Conservation (phyloP, 2,113 vertebrate genomes). For the Drymodes brunneopygia region DNA sequence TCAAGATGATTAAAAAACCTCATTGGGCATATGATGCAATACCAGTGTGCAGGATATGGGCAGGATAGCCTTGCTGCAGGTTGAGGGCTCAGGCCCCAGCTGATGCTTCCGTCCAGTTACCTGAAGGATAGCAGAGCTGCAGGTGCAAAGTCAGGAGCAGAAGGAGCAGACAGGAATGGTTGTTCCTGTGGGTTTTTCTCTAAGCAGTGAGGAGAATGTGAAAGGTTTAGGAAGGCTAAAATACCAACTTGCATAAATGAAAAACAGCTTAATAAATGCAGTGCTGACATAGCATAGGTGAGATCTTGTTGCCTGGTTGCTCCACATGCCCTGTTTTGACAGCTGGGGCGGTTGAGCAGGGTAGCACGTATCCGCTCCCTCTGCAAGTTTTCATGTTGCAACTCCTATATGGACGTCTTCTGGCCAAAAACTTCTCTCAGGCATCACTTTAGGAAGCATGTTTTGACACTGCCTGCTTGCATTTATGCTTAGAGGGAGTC, state of each 20-base stretch:
- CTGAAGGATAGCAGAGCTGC: background rate
- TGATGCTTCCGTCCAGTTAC: background rate
- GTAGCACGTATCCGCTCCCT: accelerated
- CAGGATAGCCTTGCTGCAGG: background rate
- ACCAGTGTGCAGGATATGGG: background rate
- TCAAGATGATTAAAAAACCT: background rate
- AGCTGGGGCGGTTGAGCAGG: background rate
- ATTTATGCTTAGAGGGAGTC: background rate
- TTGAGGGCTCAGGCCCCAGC: accelerated
- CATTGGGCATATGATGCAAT: accelerated
- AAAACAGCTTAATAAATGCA: background rate
- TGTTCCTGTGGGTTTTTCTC: background rate
- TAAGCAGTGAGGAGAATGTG: background rate
- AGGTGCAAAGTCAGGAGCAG: background rate
- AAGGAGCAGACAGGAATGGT: background rate
- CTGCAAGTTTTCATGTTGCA: background rate
- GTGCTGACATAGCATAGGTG: background rate
- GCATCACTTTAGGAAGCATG: background rate
- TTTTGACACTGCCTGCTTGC: slow-evolving; percentile 14
- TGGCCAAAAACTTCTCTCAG: background rate
- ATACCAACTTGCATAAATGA: background rate
- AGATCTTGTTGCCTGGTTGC: background rate
- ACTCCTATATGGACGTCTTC: background rate
- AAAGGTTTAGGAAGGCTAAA: background rate
- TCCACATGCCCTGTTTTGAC: background rate